Conservation (phyloP, 2,113 vertebrate genomes). For the Sisor rabdophorus region DNA sequence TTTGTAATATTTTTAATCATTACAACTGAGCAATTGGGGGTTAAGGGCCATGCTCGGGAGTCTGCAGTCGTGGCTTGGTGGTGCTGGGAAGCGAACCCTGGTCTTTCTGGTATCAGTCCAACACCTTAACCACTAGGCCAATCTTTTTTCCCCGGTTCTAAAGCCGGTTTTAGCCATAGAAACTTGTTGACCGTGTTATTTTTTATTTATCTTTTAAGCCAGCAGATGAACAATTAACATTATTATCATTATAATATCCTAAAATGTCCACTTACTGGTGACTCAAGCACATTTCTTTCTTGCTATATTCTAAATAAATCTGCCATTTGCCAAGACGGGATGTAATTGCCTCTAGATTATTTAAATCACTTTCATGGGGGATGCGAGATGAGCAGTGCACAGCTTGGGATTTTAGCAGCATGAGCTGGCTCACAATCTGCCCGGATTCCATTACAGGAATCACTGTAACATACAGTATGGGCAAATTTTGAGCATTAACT, state of each 20-base stretch:
- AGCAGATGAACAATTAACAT: conserved; percentile 53
- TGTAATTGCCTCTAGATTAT: conserved; percentile 29
- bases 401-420: conserved; percentile 19
- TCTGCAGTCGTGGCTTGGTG: too few relatives aligned
- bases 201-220: conserved; percentile 24
- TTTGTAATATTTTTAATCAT: too few relatives aligned
- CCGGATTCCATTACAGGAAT: conserved; percentile 21
- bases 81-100: too few relatives aligned
- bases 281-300: conserved; percentile 39
- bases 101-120: too few relatives aligned
- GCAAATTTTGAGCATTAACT: neutral
- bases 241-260: conserved; percentile 53
- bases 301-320: conserved; percentile 46
- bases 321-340: conserved; percentile 45
- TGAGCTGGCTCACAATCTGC: conserved; percentile 2
- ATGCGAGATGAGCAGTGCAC: conserved; percentile 25
- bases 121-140: too few relatives aligned
- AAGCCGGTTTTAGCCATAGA: conserved; percentile 54
- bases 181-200: conserved; percentile 49
- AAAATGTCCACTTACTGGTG: conserved; percentile 15
- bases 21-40: too few relatives aligned
- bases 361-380: conserved; percentile 12
- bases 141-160: too few relatives aligned
- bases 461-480: conserved; percentile 20
- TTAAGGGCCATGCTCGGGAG: too few relatives aligned